Evolutionary conservation across 1,140 invertebrate species (phyloP).

Genomic region (Pectinophora gossypiella): DNA sequence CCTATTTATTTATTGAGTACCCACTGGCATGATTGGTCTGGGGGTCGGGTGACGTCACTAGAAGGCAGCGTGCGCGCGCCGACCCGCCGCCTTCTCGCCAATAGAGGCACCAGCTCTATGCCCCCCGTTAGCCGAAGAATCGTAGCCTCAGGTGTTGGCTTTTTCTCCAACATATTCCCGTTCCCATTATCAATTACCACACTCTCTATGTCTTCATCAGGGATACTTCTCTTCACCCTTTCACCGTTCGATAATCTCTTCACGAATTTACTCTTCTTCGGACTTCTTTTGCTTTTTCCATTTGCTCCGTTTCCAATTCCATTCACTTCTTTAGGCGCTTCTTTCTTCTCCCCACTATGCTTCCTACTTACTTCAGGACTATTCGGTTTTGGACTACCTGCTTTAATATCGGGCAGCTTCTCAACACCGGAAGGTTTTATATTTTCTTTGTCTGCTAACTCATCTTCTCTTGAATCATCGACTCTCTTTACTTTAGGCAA

Average conservation of each 20-base stretch:
- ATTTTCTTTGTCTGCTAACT: conserved; percentile 36
- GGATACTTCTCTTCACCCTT: conserved; percentile 27
- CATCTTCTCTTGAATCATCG: conserved; percentile 36
- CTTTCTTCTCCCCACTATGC: conserved; percentile 18
- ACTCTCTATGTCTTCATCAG: conserved; percentile 23
- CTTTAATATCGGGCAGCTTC: conserved; percentile 53
- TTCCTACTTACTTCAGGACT: conserved; percentile 13
- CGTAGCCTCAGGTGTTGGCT: conserved; percentile 66
- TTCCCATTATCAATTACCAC: conserved; percentile 9
- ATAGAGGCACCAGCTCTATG: conserved; percentile 81
- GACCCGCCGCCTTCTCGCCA: conserved; percentile 74
- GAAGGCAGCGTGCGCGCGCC: conserved; percentile 65
- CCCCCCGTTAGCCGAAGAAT: conserved; percentile 76
- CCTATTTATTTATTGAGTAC: too few species aligned
- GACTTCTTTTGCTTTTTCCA: conserved; percentile 30
- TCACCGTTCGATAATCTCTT: conserved; percentile 54
- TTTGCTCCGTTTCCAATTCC: conserved; percentile 17
- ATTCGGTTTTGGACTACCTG: conserved; percentile 15
- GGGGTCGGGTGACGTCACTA: conserved; percentile 78
- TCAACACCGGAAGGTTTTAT: conserved; percentile 30
- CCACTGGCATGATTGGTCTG: conserved; percentile 58
- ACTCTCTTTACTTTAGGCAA: conserved; percentile 68
- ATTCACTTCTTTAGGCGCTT: conserved; percentile 17
- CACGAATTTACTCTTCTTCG: conserved; percentile 48
- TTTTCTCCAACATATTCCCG: conserved; percentile 36